These are phyloP conservation scores for Emydura subglobosa DNA, from an alignment of 2,113 vertebrate species.

Conservation along the genomic window DNA sequence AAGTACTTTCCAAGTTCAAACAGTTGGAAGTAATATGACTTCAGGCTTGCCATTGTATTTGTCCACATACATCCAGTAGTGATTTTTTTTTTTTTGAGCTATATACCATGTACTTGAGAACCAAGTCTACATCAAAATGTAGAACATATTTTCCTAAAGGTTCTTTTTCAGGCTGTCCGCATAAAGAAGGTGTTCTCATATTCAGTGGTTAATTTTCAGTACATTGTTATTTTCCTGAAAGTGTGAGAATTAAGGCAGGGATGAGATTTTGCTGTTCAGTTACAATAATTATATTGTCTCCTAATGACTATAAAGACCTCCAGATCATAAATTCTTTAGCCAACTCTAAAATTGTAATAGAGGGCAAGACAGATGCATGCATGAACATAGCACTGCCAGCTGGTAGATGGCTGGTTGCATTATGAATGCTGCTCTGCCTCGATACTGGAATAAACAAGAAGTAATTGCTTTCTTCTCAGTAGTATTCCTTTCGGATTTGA, in stretches of 20 bases:
- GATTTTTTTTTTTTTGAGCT: background rate
- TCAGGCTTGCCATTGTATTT: background rate
- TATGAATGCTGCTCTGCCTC: background rate
- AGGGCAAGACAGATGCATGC: background rate
- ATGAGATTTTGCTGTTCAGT: background rate
- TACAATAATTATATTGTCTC: background rate
- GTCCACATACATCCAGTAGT: background rate
- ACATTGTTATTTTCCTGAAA: background rate
- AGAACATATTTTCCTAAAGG: background rate
- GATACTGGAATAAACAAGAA: background rate
- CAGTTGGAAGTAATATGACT: background rate
- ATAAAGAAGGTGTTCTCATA: background rate
- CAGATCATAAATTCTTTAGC: background rate
- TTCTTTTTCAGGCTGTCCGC: background rate
- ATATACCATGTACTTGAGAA: too few species aligned
- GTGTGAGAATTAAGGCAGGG: background rate
- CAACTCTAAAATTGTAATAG: background rate
- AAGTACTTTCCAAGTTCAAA: background rate
- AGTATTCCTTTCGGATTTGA: background rate
- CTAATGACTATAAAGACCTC: background rate
- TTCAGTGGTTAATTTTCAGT: background rate
- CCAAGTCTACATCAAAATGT: too few species aligned
- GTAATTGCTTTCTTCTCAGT: background rate
- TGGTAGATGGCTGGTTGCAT: background rate
- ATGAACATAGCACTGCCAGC: fast-evolving